These are phyloP conservation scores for Sylvicola cinctus DNA, from an alignment of 2,888 invertebrate species.

Conservation along the genomic window DNA sequence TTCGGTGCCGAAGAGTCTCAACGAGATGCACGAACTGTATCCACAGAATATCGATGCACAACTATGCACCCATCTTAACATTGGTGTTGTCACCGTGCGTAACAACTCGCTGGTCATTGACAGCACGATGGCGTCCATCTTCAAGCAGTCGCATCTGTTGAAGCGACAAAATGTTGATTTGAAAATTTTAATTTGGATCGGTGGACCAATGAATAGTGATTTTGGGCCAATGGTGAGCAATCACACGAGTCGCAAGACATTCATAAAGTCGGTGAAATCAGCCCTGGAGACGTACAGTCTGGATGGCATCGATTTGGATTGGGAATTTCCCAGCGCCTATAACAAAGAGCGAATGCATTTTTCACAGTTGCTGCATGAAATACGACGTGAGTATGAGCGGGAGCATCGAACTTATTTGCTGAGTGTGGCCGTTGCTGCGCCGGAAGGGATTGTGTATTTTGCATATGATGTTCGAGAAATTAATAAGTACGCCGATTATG, in stretches of 20 bases:
- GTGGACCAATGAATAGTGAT: constrained; percentile 28
- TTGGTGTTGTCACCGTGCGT: constrained; percentile 46
- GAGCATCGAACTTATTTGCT: constrained; percentile 38
- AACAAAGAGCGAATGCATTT: constrained; percentile 48
- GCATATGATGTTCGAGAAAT: constrained; percentile 62
- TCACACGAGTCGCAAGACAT: constrained; percentile 45
- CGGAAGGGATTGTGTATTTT: constrained; percentile 46
- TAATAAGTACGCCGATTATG: constrained; percentile 61
- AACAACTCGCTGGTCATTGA: constrained; percentile 38
- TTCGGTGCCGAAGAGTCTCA: constrained; percentile 28
- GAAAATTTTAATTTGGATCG: constrained; percentile 59
- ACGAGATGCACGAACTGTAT: constrained; percentile 23
- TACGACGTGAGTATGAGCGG: constrained; percentile 41
- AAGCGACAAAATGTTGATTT: constrained; percentile 39
- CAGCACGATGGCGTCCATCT: constrained; percentile 18
- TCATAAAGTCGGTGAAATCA: constrained; percentile 31
- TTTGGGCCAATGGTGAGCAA: constrained; percentile 42
- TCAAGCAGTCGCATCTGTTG: constrained; percentile 20
- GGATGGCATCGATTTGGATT: constrained; percentile 41
- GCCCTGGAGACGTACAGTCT: constrained; percentile 17
- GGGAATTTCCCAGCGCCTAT: constrained; percentile 64
- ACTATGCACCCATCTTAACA: constrained; percentile 66
- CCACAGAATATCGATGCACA: constrained; percentile 41
- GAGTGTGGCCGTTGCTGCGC: constrained; percentile 63
- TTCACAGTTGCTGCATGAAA: constrained; percentile 49